These are phyloP conservation scores for Scaptomyza caliginosa DNA, from an alignment of 2,888 invertebrate genomes.

Conservation along the genomic window DNA sequence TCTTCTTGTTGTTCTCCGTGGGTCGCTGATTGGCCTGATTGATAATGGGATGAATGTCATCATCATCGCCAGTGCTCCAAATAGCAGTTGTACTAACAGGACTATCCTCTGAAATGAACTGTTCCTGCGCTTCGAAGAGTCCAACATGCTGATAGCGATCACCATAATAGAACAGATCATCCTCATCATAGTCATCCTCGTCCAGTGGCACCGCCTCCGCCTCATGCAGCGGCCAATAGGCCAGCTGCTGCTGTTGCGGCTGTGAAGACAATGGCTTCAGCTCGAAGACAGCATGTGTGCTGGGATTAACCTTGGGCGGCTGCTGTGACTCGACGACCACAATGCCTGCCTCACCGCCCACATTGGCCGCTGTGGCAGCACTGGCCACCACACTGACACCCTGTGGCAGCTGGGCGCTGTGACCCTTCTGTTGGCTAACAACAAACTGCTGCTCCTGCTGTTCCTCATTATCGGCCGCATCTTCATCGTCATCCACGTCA, in stretches of 20 bases:
- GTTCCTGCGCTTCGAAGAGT: conserved; percentile 47
- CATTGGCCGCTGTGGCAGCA: conserved; percentile 57
- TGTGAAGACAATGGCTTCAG: conserved; percentile 61
- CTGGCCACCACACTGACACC: conserved; percentile 58
- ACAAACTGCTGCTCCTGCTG: not conserved
- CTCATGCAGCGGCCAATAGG: conserved; percentile 34
- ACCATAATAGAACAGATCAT: conserved; percentile 41
- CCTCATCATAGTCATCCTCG: conserved; percentile 6
- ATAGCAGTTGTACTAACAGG: conserved; percentile 60
- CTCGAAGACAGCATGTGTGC: conserved; percentile 79
- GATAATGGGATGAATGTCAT: conserved; percentile 45
- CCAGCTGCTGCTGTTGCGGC: conserved; percentile 14
- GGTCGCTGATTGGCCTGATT: conserved; percentile 45
- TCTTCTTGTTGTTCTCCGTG: conserved; percentile 21
- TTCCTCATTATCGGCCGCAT: not conserved
- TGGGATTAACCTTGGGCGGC: conserved; percentile 80
- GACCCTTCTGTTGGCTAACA: conserved; percentile 1
- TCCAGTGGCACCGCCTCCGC: conserved; percentile 20
- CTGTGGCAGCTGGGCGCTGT: conserved; percentile 40
- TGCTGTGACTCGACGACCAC: conserved; percentile 67
- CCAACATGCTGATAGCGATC: conserved; percentile 33
- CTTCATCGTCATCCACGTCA: conserved; percentile 2
- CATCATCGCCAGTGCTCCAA: conserved; percentile 68
- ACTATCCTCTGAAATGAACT: conserved; percentile 45
- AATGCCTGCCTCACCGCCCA: conserved; percentile 64